Evolutionary conservation across 2,797 vertebrate species (phyloP), one percentile per base, ranked within the genome.

Genomic region (Capromys pilorides): DNA sequence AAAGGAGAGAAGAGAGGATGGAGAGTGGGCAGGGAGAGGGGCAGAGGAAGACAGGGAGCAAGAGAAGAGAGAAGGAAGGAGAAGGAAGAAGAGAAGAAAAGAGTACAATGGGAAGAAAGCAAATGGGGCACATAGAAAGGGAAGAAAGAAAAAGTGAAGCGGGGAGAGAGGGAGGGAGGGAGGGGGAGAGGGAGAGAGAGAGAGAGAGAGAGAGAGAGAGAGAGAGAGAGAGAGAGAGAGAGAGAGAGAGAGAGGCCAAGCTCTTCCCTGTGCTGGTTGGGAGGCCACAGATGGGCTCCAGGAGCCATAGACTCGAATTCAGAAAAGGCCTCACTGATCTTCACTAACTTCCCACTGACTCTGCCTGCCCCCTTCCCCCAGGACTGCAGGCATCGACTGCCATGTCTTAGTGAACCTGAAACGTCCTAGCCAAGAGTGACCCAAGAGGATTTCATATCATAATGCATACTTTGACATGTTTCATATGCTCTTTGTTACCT

Each of bases 381-480:
- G 0, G 1, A 64, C 45, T 2, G 22, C 1, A 22, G 51, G 54
- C 3, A 11, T 57, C 69, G 2, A 19, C 28, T 11, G 51, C 24
- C n/a, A 62, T 22, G 6, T 12, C 10, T 12, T 49, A 18, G 28
- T 1, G 12, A 49, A 69, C 0, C 41, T 24, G 16, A 7, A 45
- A 54, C 41, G 91, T 57, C 6, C 31, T 59, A 67, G 33, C 45
- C 54, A 33, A 54, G 57, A 91, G 66, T 36, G 61, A 69, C n/a
- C 61, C 5, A 45, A 41, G 86, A 18, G 31, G n/a, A 5, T 31
- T 62, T 64, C 57, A 5, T 0, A 39, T 59, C 82, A 6, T 36
- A 39, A 87, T 13, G n/a, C 22, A 7, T 31, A 69, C 81, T 93
- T 88, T 49, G 83, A 79, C 54, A 26, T 59, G 39, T 71, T 95